These are phyloP conservation scores for Leistus spinibarbis DNA, from an alignment of 2,888 invertebrate genomes.

Conservation along the genomic window DNA sequence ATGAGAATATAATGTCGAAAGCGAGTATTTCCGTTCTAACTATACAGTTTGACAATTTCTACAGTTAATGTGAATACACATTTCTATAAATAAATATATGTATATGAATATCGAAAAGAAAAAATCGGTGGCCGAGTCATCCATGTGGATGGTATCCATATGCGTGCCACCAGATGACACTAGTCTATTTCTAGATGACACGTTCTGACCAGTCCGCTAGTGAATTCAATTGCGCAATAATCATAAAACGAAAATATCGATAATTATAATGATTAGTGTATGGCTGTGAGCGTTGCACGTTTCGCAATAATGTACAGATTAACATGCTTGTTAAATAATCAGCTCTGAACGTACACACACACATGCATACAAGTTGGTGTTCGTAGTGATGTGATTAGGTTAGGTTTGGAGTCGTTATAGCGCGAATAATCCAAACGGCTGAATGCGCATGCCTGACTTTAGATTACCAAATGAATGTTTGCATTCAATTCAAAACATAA, in stretches of 20 bases:
- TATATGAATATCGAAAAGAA: neutral
- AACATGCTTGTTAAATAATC: slow-evolving; percentile 31
- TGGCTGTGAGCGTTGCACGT: slow-evolving; percentile 10
- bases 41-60: neutral
- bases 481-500: neutral
- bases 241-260: slow-evolving; percentile 35
- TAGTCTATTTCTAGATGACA: neutral
- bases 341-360: slow-evolving; percentile 21
- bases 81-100: neutral
- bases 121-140: neutral
- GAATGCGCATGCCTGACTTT: neutral
- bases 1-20: neutral
- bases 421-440: neutral
- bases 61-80: too few relatives aligned
- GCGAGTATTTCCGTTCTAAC: neutral
- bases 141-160: neutral
- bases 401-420: neutral
- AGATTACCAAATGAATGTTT: neutral
- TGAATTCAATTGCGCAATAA: slow-evolving; percentile 18
- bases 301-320: slow-evolving; percentile 6
- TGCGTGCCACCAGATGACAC: neutral
- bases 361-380: neutral
- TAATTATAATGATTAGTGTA: slow-evolving; percentile 10
- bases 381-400: neutral
- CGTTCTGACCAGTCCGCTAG: neutral